Evolutionary conservation across 2,888 invertebrate species (phyloP).

Genomic region (Acrobasis repandana): DNA sequence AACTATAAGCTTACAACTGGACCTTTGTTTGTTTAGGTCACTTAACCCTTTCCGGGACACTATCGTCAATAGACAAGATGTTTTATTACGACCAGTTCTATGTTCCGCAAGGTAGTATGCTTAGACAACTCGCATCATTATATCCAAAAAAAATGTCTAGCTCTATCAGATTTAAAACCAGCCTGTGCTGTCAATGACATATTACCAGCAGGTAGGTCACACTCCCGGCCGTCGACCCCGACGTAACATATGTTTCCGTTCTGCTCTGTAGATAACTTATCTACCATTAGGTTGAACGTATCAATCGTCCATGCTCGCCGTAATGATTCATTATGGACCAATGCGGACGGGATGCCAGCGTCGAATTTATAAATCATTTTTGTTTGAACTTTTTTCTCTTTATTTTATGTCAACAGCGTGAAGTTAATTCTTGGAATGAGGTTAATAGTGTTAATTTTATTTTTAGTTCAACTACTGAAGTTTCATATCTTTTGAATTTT

Average conservation of each 20-base stretch:
- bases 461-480: neutral
- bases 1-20: too few relatives aligned
- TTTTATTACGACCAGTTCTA: too few relatives aligned
- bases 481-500: neutral
- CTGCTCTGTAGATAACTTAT: constrained; percentile 12
- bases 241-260: constrained; percentile 20
- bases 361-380: neutral
- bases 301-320: neutral
- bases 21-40: too few relatives aligned
- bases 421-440: neutral
- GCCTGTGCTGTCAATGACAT: neutral
- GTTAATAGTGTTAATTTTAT: neutral
- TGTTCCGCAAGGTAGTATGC: neutral
- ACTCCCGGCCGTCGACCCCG: constrained; percentile 3
- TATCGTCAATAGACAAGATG: too few relatives aligned
- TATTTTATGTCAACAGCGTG: neutral
- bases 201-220: neutral
- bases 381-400: neutral
- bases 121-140: neutral
- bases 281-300: constrained; percentile 2
- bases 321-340: constrained; percentile 11
- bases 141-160: neutral
- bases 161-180: neutral
- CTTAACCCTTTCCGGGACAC: too few relatives aligned
- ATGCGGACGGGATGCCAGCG: constrained; percentile 7